Evolutionary conservation across 2,113 vertebrate genomes (phyloP).

Genomic region (Etheostoma spectabile): DNA sequence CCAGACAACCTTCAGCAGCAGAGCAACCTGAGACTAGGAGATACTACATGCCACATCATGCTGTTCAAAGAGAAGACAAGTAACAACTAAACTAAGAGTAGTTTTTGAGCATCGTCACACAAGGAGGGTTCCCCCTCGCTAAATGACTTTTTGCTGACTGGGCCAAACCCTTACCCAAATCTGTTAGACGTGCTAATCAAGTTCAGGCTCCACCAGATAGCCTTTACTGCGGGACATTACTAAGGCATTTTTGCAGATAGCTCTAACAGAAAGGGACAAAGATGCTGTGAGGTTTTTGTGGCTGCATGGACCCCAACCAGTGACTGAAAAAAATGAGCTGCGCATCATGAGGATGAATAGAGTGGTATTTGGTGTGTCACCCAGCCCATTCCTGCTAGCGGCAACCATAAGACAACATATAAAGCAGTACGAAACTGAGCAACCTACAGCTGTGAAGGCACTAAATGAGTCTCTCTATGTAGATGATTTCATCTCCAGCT

Average conservation of each 20-base stretch:
- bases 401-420: conserved; percentile 11
- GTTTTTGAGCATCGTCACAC: not conserved
- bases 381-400: conserved; percentile 24
- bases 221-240: conserved; percentile 22
- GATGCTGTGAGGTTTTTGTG: not conserved
- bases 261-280: too few relatives aligned
- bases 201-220: conserved; percentile 7
- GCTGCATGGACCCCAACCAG: too few relatives aligned
- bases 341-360: too few relatives aligned
- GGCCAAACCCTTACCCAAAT: not conserved
- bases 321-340: too few relatives aligned
- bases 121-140: not conserved
- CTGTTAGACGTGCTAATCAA: not conserved
- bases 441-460: not conserved
- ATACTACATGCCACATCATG: not conserved
- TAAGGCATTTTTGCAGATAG: conserved; percentile 14
- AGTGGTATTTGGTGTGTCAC: conserved; percentile 29
- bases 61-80: too few relatives aligned
- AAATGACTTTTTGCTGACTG: not conserved
- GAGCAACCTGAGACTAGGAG: too few relatives aligned
- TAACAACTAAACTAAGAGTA: too few relatives aligned
- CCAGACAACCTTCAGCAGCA: too few relatives aligned
- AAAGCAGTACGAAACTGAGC: not conserved
- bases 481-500: conserved; percentile 9
- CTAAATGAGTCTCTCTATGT: conserved; percentile 17